Percentiles rank a stretch among this genome's conserved stretches.
Evolutionary conservation across 2,113 vertebrate genomes (phyloP).

Genomic region (Marmota monax): DNA sequence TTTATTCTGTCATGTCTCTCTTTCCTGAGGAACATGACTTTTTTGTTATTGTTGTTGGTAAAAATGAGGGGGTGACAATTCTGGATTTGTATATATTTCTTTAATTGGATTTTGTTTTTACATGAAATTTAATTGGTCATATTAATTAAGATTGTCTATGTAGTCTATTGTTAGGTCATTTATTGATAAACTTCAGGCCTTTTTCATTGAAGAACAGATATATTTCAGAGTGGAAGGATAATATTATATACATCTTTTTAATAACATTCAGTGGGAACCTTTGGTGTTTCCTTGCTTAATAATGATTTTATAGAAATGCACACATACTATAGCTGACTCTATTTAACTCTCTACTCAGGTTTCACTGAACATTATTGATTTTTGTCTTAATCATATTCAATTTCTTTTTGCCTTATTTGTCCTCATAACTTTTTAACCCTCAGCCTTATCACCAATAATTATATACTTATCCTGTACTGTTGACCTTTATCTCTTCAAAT

Average conservation of each 20-base stretch:
- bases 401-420: conserved; percentile 49
- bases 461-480: background rate
- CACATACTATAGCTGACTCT: background rate
- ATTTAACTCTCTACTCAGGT: background rate
- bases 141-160: background rate
- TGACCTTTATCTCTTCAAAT: conserved; percentile 38
- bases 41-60: background rate
- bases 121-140: background rate
- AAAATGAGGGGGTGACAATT: background rate
- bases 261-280: background rate
- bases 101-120: background rate
- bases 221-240: background rate
- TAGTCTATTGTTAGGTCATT: background rate
- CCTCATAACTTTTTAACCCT: background rate
- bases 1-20: background rate
- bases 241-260: background rate
- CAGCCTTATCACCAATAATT: conserved; percentile 43
- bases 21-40: background rate
- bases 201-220: background rate
- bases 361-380: background rate
- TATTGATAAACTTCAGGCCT: background rate
- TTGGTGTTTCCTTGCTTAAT: background rate
- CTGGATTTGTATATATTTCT: background rate
- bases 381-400: background rate
- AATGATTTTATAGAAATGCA: background rate